Evolutionary conservation across 2,888 invertebrate genomes (phyloP).

Genomic region (Thymelicus sylvestris): DNA sequence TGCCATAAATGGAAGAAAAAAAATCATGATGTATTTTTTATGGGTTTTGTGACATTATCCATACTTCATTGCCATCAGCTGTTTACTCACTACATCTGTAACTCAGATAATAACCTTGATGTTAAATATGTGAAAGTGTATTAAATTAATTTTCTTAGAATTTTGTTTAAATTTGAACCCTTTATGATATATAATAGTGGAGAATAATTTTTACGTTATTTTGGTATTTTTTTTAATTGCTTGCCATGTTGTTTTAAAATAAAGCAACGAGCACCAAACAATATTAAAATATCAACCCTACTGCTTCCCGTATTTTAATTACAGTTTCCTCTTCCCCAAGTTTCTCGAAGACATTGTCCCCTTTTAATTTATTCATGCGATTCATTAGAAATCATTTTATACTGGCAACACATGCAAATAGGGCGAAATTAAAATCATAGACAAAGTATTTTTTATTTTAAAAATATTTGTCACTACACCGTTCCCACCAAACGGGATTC

Average conservation of each 20-base stretch:
- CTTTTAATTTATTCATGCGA: constrained; percentile 77
- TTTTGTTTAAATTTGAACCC: too few species aligned
- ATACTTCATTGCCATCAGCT: too few species aligned
- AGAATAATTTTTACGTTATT: too few species aligned
- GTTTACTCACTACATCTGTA: too few species aligned
- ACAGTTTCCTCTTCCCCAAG: constrained; percentile 71
- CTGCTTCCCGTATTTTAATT: constrained; percentile 70
- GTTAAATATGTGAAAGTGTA: too few species aligned
- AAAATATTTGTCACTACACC: constrained; percentile 67
- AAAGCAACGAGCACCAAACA: constrained; percentile 10
- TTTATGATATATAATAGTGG: too few species aligned
- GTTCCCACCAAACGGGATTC: constrained; percentile 72
- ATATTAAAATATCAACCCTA: constrained; percentile 58
- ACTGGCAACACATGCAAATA: constrained; percentile 71
- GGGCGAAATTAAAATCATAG: constrained; percentile 69
- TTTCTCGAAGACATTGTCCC: constrained; percentile 75
- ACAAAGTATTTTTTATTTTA: constrained; percentile 62
- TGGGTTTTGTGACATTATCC: too few species aligned
- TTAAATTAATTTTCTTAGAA: too few species aligned
- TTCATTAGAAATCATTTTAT: constrained; percentile 69
- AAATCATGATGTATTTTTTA: too few species aligned
- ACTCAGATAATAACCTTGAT: too few species aligned
- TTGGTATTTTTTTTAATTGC: neutral
- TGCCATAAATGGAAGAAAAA: too few species aligned
- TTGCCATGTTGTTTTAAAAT: neutral